These are phyloP conservation scores for Arothron firmamentum DNA, from an alignment of 2,113 vertebrate species.

Conservation along the genomic window DNA sequence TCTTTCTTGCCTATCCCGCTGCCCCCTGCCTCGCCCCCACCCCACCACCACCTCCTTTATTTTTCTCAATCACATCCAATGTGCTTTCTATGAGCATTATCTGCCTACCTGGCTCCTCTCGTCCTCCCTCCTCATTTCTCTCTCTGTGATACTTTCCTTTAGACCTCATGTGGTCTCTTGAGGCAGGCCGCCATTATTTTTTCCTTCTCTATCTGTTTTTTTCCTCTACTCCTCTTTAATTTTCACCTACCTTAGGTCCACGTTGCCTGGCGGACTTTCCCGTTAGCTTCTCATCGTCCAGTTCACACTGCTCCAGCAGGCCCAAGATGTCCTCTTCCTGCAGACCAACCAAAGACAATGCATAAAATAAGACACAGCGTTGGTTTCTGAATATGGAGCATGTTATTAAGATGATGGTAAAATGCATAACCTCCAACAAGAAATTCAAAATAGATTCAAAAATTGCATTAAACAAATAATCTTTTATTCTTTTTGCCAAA, in stretches of 20 bases:
- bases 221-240: constrained; percentile 6
- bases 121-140: constrained; percentile 11
- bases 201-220: constrained; percentile 9
- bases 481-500: no score
- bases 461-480: no score
- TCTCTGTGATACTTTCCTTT: constrained; percentile 39
- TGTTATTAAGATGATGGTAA: no score
- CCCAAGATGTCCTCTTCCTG: constrained; percentile 98
- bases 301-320: constrained; percentile 94
- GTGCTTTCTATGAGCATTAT: constrained; percentile 54
- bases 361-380: constrained; percentile 7
- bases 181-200: constrained; percentile 36
- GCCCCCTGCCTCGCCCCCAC: constrained; percentile 10
- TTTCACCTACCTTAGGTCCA: constrained; percentile 77
- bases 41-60: constrained; percentile 32
- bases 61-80: constrained; percentile 57
- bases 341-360: constrained; percentile 16
- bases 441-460: no score
- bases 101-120: constrained; percentile 31
- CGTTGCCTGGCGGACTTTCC: constrained; percentile 84
- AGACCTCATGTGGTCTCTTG: constrained; percentile 49
- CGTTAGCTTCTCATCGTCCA: constrained; percentile 95
- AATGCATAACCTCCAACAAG: no score
- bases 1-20: constrained; percentile 26
- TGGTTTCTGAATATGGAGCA: background rate